Evolutionary conservation across 1,140 invertebrate species (phyloP).

Genomic region (Ylistrum balloti): DNA sequence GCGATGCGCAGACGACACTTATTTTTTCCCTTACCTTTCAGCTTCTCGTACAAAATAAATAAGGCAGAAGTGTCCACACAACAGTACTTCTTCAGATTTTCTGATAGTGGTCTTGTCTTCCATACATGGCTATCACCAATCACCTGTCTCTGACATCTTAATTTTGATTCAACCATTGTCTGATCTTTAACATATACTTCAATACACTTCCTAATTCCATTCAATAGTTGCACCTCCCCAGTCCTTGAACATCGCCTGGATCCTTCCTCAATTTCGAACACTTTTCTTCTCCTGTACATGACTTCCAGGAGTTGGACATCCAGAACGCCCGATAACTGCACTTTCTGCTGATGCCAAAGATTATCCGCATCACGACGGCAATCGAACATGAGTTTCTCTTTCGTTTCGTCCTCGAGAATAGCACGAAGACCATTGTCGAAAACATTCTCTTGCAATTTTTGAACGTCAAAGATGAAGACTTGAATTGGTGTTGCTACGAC

Average conservation of each 20-base stretch:
- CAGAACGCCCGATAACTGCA: neutral
- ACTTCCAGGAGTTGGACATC: constrained; percentile 46
- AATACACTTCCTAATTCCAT: neutral
- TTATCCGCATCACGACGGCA: constrained; percentile 46
- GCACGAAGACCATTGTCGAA: constrained; percentile 36
- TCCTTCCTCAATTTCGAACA: neutral
- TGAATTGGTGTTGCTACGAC: neutral
- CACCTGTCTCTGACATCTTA: neutral
- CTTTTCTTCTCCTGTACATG: neutral
- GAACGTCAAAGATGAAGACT: constrained; percentile 41
- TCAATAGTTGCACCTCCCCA: neutral
- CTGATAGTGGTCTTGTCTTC: constrained; percentile 34
- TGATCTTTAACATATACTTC: constrained; percentile 16
- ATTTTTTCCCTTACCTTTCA: neutral
- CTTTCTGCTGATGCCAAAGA: neutral
- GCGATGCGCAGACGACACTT: neutral
- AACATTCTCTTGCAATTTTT: neutral
- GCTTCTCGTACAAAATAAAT: neutral
- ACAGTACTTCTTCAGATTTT: neutral
- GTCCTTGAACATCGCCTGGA: neutral
- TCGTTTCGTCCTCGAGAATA: constrained; percentile 17
- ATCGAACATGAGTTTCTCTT: constrained; percentile 46
- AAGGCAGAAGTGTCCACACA: neutral
- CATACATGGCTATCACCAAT: neutral
- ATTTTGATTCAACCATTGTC: neutral